These are phyloP conservation scores for Urocyon cinereoargenteus DNA, from an alignment of 2,797 vertebrate species.

Conservation along the genomic window DNA sequence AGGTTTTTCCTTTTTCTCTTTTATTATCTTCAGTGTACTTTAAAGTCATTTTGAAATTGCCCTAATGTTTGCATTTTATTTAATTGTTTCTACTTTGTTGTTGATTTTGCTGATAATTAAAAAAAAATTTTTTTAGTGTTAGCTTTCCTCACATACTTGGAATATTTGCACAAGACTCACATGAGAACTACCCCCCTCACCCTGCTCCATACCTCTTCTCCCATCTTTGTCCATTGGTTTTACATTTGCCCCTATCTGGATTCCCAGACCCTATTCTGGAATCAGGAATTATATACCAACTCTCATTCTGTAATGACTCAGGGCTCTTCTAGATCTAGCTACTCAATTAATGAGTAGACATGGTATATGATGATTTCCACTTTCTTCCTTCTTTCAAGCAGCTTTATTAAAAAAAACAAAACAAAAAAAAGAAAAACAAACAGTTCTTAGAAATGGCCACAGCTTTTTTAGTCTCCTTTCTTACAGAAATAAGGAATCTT, in stretches of 20 bases:
- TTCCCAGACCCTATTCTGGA: neutral
- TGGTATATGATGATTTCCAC: neutral
- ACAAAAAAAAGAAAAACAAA: neutral
- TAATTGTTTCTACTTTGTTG: neutral
- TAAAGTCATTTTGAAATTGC: neutral
- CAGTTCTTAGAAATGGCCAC: neutral
- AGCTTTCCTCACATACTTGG: neutral
- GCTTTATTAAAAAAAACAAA: neutral
- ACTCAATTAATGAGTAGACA: neutral
- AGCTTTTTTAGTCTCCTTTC: neutral
- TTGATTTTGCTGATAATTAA: neutral
- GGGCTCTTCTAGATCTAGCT: neutral
- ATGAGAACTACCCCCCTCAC: neutral
- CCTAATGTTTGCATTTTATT: neutral
- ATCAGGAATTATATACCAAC: neutral
- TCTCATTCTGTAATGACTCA: neutral
- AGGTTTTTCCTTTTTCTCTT: neutral
- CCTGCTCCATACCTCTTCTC: neutral
- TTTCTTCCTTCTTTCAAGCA: neutral
- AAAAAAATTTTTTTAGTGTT: neutral
- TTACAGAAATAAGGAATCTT: neutral
- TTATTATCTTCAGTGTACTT: neutral
- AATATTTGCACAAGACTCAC: neutral
- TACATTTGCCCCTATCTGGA: neutral
- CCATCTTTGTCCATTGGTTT: neutral